phyloP scores from a whole-genome alignment of 1,140 invertebrate species.

The Dufourea novaeangliae region DNA sequence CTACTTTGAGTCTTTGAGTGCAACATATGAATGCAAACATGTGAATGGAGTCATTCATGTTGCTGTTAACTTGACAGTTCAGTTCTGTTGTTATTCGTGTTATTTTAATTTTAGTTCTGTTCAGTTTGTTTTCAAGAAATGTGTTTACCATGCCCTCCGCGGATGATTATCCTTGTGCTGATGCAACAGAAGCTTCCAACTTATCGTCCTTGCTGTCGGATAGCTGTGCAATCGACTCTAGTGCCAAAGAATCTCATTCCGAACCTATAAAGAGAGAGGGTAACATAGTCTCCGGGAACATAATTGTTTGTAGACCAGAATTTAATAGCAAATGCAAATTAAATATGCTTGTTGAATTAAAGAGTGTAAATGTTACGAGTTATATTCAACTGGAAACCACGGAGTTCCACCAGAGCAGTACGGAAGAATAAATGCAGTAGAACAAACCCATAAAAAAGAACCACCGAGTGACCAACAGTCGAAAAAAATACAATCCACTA shows the following conservation, averaged over 20 bases:
- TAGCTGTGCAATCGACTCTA: slow-evolving; percentile 12
- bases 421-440: neutral
- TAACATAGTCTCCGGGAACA: slow-evolving; percentile 10
- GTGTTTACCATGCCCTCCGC: slow-evolving; percentile 59
- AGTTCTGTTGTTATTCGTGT: slow-evolving; percentile 55
- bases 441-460: slow-evolving; percentile 26
- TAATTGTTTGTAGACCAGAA: slow-evolving; percentile 2
- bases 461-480: slow-evolving; percentile 3
- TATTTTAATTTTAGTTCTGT: slow-evolving; percentile 54
- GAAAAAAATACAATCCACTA: slow-evolving; percentile 15
- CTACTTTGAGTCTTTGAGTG: too few species aligned
- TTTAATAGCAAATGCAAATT: neutral
- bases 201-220: slow-evolving; percentile 64
- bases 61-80: slow-evolving; percentile 58
- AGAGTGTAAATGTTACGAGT: slow-evolving; percentile 37
- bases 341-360: slow-evolving; percentile 17
- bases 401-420: slow-evolving; percentile 7
- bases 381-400: neutral
- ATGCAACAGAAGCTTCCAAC: slow-evolving; percentile 68
- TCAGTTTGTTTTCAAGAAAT: slow-evolving; percentile 45
- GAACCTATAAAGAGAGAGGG: neutral
- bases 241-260: neutral
- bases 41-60: slow-evolving; percentile 24
- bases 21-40: too few species aligned
- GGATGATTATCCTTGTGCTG: slow-evolving; percentile 61